phyloP scores from a whole-genome alignment of 2,888 invertebrate genomes.

The Volucella bombylans region DNA sequence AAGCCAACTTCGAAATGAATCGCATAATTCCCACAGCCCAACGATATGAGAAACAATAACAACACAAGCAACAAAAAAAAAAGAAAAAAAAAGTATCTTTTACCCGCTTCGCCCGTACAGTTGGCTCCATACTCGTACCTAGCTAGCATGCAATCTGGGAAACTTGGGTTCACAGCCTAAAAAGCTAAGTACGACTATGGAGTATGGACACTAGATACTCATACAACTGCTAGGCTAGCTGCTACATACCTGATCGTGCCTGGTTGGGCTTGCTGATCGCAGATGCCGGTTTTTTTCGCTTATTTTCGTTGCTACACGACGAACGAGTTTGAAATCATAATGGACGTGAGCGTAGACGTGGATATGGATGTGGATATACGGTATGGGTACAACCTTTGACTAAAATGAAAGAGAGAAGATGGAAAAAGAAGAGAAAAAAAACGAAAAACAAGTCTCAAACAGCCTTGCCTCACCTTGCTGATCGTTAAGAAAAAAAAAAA shows the following conservation, averaged over 20 bases:
- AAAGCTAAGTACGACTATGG: conserved; percentile 57
- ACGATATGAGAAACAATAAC: conserved; percentile 46
- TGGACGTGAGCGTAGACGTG: background rate
- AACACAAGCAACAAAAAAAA: conserved; percentile 11
- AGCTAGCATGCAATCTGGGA: conserved; percentile 40
- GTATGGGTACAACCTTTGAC: background rate
- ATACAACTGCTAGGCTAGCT: conserved; percentile 18
- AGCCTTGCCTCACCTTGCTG: conserved; percentile 73
- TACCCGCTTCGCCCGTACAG: background rate
- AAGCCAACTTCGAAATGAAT: conserved; percentile 66
- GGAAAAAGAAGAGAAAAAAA: conserved; percentile 27
- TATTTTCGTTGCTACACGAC: conserved; percentile 31
- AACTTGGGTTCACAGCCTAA: conserved; percentile 65
- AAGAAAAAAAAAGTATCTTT: conserved; percentile 18
- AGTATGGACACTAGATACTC: conserved; percentile 54
- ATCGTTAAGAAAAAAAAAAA: conserved; percentile 2
- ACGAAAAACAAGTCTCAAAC: conserved; percentile 44
- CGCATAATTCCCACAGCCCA: conserved; percentile 67
- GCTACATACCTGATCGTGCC: conserved; percentile 45
- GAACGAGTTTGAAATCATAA: conserved; percentile 70
- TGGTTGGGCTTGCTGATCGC: conserved; percentile 14
- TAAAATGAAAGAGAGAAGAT: conserved; percentile 42
- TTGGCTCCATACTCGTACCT: background rate
- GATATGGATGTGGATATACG: too few relatives aligned
- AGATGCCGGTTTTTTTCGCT: conserved; percentile 60